Evolutionary conservation across 2,113 vertebrate species (phyloP), one percentile per base, ranked within the genome.

Genomic region (Dolichotis patagonum): DNA sequence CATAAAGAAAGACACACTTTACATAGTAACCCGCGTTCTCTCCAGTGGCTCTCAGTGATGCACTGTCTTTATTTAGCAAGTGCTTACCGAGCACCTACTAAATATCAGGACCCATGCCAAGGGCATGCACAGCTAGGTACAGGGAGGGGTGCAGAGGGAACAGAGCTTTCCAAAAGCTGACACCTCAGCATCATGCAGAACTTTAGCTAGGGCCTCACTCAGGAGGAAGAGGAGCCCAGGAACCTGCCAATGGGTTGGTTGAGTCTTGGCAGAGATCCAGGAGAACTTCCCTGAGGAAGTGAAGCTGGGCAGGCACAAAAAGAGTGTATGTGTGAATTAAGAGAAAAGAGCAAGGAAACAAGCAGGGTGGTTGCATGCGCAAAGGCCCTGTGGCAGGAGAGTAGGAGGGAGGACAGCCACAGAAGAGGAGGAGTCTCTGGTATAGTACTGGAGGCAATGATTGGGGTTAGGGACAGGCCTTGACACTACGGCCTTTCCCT

Each of bases 111-210:
- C 4, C 58, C 24, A 7, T 2, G 46, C 85, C 77, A 8, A 85
- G n/a, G 7, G 13, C 62, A 24, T 3, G 17, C 13, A 3, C 1
- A 26, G 32, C n/a, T 58, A 32, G 20, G 32, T 10, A 3, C 49
- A 3, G 20, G 65, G 2, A 16, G 22, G 12, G 3, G 10, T 0
- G 1, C 13, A 65, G 46, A 65, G 5, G 35, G 62, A 35, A 60
- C 14, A 52, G 49, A 38, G 26, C 46, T 54, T 77, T 43, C 60
- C 86, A 63, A 30, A 41, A 35, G 43, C 24, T 2, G 12, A 69
- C 12, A 2, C 12, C 71, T 46, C 41, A 28, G n/a, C 11, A 0
- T 58, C 22, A 11, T 22, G 5, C 71, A 75, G 49, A 41, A 7
- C 17, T 60, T 43, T 5, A 38, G 65, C 46, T 56, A 19, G 77